These are phyloP conservation scores for Microtus oregoni DNA, from an alignment of 2,113 vertebrate genomes.

Conservation along the genomic window DNA sequence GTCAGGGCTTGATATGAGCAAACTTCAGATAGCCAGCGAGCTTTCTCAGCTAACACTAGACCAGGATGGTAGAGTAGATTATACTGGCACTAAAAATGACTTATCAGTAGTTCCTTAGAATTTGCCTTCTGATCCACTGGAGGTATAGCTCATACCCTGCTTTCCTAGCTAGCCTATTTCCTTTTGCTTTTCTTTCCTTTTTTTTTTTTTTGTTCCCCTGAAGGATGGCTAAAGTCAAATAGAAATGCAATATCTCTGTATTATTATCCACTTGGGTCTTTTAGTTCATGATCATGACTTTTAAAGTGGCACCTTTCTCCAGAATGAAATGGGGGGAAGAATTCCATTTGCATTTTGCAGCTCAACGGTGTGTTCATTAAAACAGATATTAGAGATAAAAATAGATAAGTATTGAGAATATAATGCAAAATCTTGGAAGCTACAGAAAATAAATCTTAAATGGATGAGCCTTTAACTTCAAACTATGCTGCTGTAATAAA, in stretches of 20 bases:
- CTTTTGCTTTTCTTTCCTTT: background rate
- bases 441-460: slow-evolving; percentile 62
- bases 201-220: background rate
- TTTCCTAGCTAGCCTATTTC: background rate
- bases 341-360: slow-evolving; percentile 32
- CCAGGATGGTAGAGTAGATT: background rate
- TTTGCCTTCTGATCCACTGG: background rate
- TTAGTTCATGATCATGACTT: background rate
- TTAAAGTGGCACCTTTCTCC: background rate
- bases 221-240: slow-evolving; percentile 13
- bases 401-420: slow-evolving; percentile 40
- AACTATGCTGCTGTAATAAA: background rate
- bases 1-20: background rate
- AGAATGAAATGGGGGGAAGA: slow-evolving; percentile 47
- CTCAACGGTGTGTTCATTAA: background rate
- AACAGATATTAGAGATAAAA: slow-evolving; percentile 33
- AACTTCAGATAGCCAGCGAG: background rate
- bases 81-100: background rate
- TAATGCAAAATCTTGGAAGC: slow-evolving; percentile 29
- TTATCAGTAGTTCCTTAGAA: background rate
- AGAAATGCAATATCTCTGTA: slow-evolving; percentile 10
- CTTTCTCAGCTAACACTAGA: background rate
- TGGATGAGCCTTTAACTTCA: slow-evolving; percentile 52
- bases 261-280: slow-evolving; percentile 6
- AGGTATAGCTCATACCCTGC: background rate